Percentiles rank a stretch among this genome's conserved stretches.
Evolutionary conservation across 2,888 invertebrate genomes (phyloP).

Genomic region (Gari tellinella): DNA sequence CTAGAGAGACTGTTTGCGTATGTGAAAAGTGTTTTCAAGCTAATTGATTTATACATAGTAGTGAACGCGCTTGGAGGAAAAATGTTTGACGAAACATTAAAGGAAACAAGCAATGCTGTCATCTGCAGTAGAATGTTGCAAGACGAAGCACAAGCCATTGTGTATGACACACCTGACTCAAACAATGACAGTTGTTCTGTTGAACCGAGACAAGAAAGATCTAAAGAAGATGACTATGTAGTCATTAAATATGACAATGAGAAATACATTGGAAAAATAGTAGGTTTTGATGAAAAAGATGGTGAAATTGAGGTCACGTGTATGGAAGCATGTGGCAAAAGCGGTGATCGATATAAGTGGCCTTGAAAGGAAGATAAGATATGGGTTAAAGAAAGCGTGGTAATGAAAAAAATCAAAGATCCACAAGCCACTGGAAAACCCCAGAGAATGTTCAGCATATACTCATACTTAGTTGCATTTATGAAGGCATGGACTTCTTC

Average conservation of each 20-base stretch:
- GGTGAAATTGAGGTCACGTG: conserved; percentile 25
- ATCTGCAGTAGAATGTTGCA: too few species aligned
- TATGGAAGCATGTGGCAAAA: conserved; percentile 31
- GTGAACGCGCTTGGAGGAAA: background rate
- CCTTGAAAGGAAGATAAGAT: conserved; percentile 30
- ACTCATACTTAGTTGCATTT: background rate
- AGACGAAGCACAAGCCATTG: background rate
- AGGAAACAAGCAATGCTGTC: too few species aligned
- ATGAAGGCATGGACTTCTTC: background rate
- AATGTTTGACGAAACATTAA: too few species aligned
- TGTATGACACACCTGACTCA: too few species aligned
- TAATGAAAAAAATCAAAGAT: conserved; percentile 8
- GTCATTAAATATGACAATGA: conserved; percentile 19
- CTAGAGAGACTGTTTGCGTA: conserved; percentile 34
- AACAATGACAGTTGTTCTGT: too few species aligned
- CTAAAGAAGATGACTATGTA: conserved; percentile 11
- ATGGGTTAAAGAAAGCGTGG: conserved; percentile 20
- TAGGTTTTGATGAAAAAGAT: conserved; percentile 24
- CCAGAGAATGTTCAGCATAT: conserved; percentile 11
- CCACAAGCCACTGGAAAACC: conserved; percentile 16
- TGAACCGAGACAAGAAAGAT: too few species aligned
- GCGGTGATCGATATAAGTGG: conserved; percentile 26
- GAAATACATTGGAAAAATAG: conserved; percentile 29
- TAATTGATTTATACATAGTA: conserved; percentile 2
- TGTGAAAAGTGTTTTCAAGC: conserved; percentile 29